phyloP scores from a whole-genome alignment of 2,113 vertebrate species.

The Callaeas wilsoni region DNA sequence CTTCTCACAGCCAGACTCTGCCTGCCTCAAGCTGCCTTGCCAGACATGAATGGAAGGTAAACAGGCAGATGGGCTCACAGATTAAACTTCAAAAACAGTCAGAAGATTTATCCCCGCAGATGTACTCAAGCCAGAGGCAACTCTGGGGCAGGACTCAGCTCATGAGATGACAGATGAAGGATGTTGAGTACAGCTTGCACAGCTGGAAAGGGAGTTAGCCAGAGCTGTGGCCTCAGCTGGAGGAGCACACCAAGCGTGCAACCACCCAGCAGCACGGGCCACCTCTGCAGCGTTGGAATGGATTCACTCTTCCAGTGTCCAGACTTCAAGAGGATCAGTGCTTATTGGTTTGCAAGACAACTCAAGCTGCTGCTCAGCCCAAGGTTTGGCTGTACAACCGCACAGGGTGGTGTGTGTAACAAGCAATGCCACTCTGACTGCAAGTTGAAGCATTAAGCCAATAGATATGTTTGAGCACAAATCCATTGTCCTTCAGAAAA shows the following conservation, averaged over 20 bases:
- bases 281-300: not conserved
- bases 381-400: not conserved
- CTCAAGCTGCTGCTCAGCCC: not conserved
- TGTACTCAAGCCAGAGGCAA: not conserved
- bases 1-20: not conserved
- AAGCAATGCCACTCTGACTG: not conserved
- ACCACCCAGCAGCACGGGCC: accelerated
- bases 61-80: not conserved
- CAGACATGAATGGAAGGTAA: not conserved
- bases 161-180: not conserved
- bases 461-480: accelerated
- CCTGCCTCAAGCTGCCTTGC: not conserved
- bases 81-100: not conserved
- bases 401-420: no score
- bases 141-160: not conserved
- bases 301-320: not conserved
- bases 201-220: not conserved
- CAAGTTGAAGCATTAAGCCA: not conserved
- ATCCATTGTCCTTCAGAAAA: not conserved
- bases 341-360: accelerated
- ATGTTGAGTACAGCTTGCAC: not conserved
- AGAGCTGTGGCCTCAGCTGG: not conserved
- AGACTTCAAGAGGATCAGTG: accelerated
- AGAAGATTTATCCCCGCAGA: not conserved
- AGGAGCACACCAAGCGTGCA: accelerated